phyloP scores from a whole-genome alignment of 2,797 vertebrate genomes.

The Hephaestus fuliginosus region DNA sequence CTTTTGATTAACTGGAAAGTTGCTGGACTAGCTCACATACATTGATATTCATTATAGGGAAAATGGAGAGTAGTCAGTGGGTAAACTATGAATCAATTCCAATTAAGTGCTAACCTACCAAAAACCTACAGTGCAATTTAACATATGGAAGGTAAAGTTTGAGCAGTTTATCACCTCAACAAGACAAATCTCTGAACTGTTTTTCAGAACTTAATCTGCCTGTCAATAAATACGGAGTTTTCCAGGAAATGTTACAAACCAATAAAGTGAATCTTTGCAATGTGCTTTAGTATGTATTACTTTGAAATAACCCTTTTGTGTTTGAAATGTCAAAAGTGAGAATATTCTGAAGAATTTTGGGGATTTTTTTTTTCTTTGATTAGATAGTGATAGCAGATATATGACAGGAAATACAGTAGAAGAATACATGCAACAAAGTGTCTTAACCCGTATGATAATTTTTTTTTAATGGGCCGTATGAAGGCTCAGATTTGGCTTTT shows the following conservation, averaged over 20 bases:
- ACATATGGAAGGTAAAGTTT: not conserved
- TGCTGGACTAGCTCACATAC: not conserved
- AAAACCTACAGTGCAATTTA: not conserved
- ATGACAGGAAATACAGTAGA: not conserved
- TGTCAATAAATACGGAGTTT: not conserved
- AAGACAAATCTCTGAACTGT: not conserved
- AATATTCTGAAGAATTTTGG: not conserved
- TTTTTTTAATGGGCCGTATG: not conserved
- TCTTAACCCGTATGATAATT: no score
- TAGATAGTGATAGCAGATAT: not conserved
- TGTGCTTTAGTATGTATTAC: not conserved
- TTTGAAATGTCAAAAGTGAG: not conserved
- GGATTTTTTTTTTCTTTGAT: not conserved
- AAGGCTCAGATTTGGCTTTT: slow-evolving; percentile 1
- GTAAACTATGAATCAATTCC: not conserved
- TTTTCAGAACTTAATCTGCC: not conserved
- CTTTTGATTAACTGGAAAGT: not conserved
- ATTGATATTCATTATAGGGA: not conserved
- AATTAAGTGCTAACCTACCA: not conserved
- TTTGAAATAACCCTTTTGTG: not conserved
- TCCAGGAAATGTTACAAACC: not conserved
- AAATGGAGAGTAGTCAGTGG: not conserved
- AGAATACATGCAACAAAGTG: not conserved
- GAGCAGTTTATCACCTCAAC: not conserved
- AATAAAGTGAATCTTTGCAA: not conserved